Percentiles rank a stretch among this genome's conserved stretches.
Conservation (phyloP, 2,113 vertebrate species). For the Dasypus novemcinctus region DNA sequence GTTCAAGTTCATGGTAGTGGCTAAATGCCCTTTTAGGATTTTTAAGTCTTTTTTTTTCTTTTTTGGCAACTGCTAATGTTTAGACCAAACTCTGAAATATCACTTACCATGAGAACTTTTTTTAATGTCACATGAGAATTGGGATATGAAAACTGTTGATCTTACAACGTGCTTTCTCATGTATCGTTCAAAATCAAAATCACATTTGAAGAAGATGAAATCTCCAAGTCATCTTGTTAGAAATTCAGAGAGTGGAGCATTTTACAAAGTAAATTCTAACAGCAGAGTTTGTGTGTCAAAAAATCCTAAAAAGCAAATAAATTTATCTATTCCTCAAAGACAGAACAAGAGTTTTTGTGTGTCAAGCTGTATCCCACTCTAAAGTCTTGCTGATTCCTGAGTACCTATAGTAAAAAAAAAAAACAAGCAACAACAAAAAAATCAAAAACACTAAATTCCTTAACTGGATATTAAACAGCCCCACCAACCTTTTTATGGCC, state of each 20-base stretch:
- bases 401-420: background rate
- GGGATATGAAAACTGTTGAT: background rate
- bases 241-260: background rate
- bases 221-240: background rate
- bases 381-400: background rate
- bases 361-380: background rate
- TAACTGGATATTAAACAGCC: background rate
- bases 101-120: background rate
- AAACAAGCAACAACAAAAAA: no score
- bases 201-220: background rate
- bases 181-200: constrained; percentile 16
- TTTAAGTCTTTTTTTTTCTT: background rate
- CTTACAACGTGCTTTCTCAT: background rate
- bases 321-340: background rate
- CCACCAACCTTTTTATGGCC: background rate
- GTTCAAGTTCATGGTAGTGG: background rate
- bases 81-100: background rate
- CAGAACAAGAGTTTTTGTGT: background rate
- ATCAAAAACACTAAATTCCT: background rate
- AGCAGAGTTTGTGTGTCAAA: background rate
- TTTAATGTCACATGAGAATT: background rate
- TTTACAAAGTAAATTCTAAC: constrained; percentile 17
- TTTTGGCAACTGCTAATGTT: background rate
- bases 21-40: background rate
- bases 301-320: background rate